Evolutionary conservation across 2,113 vertebrate species (phyloP).

Genomic region (Microtus montanus): DNA sequence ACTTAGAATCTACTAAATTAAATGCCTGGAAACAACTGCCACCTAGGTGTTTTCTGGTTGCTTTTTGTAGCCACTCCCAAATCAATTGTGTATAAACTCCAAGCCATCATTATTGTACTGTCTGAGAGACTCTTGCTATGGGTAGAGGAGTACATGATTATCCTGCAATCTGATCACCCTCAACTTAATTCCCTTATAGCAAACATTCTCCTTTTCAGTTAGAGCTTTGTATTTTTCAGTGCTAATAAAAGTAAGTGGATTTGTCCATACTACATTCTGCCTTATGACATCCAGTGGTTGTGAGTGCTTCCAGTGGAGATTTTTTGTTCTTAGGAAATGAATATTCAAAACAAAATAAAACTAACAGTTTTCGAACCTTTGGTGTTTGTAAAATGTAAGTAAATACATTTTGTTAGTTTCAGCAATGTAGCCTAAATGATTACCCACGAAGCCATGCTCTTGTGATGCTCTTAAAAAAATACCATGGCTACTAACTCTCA

Average conservation of each 20-base stretch:
- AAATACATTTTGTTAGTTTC: background rate
- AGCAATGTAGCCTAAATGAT: background rate
- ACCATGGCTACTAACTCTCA: background rate
- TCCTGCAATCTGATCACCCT: background rate
- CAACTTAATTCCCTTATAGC: conserved; percentile 51
- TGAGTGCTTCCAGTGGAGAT: background rate
- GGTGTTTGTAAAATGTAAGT: conserved; percentile 5
- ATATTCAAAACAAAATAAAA: conserved; percentile 35
- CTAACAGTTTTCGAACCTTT: background rate
- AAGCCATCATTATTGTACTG: conserved; percentile 2
- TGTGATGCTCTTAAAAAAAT: background rate
- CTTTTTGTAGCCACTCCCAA: conserved; percentile 79
- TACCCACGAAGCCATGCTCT: background rate
- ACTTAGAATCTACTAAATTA: conserved; percentile 77
- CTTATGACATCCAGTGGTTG: background rate
- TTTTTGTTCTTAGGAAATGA: conserved; percentile 49
- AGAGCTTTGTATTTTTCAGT: conserved; percentile 33
- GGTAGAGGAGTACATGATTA: conserved; percentile 22
- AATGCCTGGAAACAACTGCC: conserved; percentile 81
- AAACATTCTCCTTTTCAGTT: background rate
- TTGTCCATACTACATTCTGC: conserved; percentile 31
- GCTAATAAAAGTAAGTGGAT: conserved; percentile 49
- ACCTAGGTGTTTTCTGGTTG: conserved; percentile 75
- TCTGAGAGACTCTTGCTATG: conserved; percentile 6
- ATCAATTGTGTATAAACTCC: conserved; percentile 64